Evolutionary conservation across 2,888 invertebrate species (phyloP), one percentile per base, ranked within the genome.

Genomic region (Antheraea assamensis): DNA sequence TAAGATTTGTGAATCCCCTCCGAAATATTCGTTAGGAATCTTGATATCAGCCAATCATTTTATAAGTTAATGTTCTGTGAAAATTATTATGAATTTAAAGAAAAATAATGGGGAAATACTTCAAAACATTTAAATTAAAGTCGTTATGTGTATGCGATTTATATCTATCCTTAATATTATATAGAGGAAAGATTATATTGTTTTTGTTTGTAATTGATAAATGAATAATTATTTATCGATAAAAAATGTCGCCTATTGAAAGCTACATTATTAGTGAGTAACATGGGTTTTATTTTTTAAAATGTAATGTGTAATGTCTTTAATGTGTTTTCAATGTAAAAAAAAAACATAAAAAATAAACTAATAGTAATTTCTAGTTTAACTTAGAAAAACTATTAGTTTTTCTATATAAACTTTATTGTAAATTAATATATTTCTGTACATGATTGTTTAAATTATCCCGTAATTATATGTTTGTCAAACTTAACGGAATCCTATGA

Each of bases 31-130:
- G 75, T 77, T 77, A 78, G 76, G 77, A 79, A 78, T 81, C 84
- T 82, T 90, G 84, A 89, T 90, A 81, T 81, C 80, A 85, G 80
- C 88, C 87, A 88, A 90, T 90, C 84, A 84, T 77, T 78, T 73
- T 71, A 68, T 30, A 74, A 75, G 78, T 77, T 81, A 89, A 86
- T 85, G 85, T 79, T 78, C 74, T 76, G 81, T 78, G 73, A 75
- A 77, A 76, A 55, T 42, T n/a, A 17, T 72, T 35, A 70, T 73
- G 27, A 68, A 68, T 52, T 70, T 27, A 70, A 19, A 35, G 30
- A 73, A 73, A 47, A 27, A 42, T 0, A 70, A 27, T 68, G 19
- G 66, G 17, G 13, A n/a, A n/a, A 64, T 55, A 55, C 21, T 61
- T 61, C 13, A 42, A 42, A 42, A 42, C 10, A 42, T 7, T 10